Evolutionary conservation across 2,888 invertebrate genomes (phyloP).

Genomic region (Zhuqinia jingwanae): DNA sequence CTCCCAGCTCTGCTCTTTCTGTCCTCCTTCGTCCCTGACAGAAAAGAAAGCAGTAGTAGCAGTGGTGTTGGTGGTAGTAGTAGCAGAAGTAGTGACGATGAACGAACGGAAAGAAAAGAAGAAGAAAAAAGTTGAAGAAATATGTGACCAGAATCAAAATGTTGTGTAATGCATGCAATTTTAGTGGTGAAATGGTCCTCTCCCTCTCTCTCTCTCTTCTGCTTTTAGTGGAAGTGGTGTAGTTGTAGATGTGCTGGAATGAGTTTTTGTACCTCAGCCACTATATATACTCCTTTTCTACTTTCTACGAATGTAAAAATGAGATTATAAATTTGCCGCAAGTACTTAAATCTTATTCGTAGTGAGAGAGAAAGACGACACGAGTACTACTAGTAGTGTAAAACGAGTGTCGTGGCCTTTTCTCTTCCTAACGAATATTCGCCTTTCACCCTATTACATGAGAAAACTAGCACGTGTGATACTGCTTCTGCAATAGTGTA

Average conservation of each 20-base stretch:
- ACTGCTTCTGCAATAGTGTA: not conserved
- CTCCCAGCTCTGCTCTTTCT: too few species aligned
- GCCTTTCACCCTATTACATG: constrained; percentile 28
- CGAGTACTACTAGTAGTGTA: not conserved
- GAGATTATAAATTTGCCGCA: constrained; percentile 36
- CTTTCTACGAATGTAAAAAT: not conserved
- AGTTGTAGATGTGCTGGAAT: too few species aligned
- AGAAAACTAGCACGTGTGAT: constrained; percentile 41
- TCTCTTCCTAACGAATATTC: not conserved
- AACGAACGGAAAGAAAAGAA: not conserved
- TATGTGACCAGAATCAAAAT: constrained; percentile 43
- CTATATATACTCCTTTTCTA: too few species aligned
- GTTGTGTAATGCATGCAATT: constrained; percentile 24
- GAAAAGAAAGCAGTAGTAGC: too few species aligned
- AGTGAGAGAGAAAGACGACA: not conserved
- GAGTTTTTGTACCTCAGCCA: not conserved
- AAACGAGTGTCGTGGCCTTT: not conserved
- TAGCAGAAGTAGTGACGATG: not conserved
- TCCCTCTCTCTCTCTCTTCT: too few species aligned
- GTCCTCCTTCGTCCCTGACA: too few species aligned
- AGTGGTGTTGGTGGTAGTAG: not conserved
- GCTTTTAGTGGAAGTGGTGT: too few species aligned
- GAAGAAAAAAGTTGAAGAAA: constrained; percentile 41
- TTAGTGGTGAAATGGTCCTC: not conserved
- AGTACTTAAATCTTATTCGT: constrained; percentile 26